A percentile compares a stretch with the other conserved stretches of the same genome.
Conservation (phyloP, 2,888 invertebrate genomes). For the Agrotis ipsilon region DNA sequence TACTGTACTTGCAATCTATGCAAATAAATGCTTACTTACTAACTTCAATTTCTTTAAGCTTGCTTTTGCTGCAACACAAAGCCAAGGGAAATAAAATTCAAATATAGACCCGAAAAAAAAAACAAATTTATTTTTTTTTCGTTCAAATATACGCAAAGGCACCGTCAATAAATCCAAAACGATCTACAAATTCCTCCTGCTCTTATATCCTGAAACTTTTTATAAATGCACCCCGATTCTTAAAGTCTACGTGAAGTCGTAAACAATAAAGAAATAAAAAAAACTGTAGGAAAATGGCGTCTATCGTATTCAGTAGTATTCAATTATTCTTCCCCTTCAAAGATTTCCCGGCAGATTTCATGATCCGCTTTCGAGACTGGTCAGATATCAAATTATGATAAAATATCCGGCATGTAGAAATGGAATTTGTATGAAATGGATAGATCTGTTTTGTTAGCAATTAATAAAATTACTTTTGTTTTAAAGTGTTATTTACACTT, state of each 20-base stretch:
- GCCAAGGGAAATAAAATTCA: neutral
- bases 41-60: neutral
- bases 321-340: conserved; percentile 48
- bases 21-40: no score
- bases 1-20: no score
- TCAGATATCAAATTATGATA: conserved; percentile 29
- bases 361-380: conserved; percentile 20
- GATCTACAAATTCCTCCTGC: conserved; percentile 36
- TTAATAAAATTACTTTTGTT: neutral
- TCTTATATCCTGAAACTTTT: conserved; percentile 18
- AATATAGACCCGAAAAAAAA: neutral
- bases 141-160: conserved; percentile 10
- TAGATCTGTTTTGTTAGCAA: neutral
- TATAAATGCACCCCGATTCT: conserved; percentile 60
- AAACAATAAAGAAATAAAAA: conserved; percentile 51
- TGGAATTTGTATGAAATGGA: neutral
- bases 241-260: conserved; percentile 44
- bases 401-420: neutral
- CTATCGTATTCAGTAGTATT: conserved; percentile 44
- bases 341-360: conserved; percentile 33
- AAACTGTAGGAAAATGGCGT: conserved; percentile 18
- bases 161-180: conserved; percentile 49
- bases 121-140: neutral
- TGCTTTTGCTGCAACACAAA: neutral
- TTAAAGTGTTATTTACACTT: no score